Base-by-base conservation (phyloP, 2,797 vertebrate species). In the Muscicapa striata region DNA sequence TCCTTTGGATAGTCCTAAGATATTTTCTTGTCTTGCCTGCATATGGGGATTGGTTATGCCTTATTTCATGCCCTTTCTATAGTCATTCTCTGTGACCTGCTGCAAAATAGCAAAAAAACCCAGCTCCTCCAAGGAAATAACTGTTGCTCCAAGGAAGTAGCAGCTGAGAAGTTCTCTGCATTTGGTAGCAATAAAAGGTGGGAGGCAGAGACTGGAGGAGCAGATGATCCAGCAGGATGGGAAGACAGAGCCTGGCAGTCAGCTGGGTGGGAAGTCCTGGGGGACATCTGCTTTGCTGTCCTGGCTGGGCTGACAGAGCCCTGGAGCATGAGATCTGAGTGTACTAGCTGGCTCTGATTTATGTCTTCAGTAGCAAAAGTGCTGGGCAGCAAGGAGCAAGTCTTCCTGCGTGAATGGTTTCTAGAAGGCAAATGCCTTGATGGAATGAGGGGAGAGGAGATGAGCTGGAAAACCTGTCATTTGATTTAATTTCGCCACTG, bases 311-410 rank as follows among this genome's bases (percentile, higher is more conserved):
- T 94, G 63, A 38, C 0, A 0, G 36, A 61, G 68, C 73, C 46
- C 40, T 51, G 48, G 55, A 87, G 41, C 8, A 0, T 45, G 38
- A 49, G 61, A 87, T 67, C 57, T 40, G 64, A 67, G 52, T 40
- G 41, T 45, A 66, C 58, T 24, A 88, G 62, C 40, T 93, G 63
- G 40, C 36, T 92, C 55, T 89, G 86, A 90, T 92, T 94, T 87
- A 89, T 32, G 34, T 48, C 52, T 79, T 76, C 67, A 38, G 57
- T 43, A 87, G 63, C 55, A 79, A 43, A 95, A 82, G 32, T 41
- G 41, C 59, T 49, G 57, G 74, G 81, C 59, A 92, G 77, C 62
- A 69, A 75, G 70, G 26, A 84, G 13, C 34, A 81, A 70, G 14
- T 69, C 80, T 66, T 78, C 66, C 81, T 78, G 74, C 0, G 0